phyloP scores from a whole-genome alignment of 2,113 vertebrate species.

The Gopherus evgoodei region DNA sequence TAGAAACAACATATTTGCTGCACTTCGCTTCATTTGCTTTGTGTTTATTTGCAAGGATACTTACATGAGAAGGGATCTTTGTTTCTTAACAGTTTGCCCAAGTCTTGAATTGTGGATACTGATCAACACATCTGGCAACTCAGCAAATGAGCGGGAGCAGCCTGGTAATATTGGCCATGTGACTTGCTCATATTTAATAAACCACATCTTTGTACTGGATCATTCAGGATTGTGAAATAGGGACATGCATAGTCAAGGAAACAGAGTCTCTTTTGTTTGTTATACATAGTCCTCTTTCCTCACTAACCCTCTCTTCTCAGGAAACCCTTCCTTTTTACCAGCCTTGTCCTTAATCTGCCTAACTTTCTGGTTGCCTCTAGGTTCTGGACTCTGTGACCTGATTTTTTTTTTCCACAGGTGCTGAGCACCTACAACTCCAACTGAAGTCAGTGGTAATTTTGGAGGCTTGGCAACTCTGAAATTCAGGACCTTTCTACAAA shows the following conservation, averaged over 20 bases:
- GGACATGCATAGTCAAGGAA: rapidly evolving
- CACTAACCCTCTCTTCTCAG: neutral
- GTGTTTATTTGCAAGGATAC: neutral
- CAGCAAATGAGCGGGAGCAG: neutral
- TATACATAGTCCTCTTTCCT: neutral
- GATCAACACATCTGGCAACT: neutral
- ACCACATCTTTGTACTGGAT: rapidly evolving
- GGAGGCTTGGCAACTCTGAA: neutral
- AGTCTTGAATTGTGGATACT: neutral
- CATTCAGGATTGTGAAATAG: neutral
- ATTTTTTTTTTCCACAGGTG: neutral
- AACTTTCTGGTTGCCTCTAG: neutral
- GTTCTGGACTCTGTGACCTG: neutral
- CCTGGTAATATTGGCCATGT: neutral
- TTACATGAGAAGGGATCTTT: neutral
- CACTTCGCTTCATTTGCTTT: neutral
- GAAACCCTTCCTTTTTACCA: neutral
- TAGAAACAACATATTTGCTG: neutral
- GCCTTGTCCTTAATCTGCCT: neutral
- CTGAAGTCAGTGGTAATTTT: neutral
- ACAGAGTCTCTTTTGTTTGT: neutral
- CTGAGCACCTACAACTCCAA: neutral
- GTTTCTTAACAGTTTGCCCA: neutral
- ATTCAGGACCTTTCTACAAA: rapidly evolving
- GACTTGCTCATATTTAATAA: rapidly evolving